Evolutionary conservation across 1,140 invertebrate genomes (phyloP), one percentile per base, ranked within the genome.

Genomic region (Geopemphigus sp.): DNA sequence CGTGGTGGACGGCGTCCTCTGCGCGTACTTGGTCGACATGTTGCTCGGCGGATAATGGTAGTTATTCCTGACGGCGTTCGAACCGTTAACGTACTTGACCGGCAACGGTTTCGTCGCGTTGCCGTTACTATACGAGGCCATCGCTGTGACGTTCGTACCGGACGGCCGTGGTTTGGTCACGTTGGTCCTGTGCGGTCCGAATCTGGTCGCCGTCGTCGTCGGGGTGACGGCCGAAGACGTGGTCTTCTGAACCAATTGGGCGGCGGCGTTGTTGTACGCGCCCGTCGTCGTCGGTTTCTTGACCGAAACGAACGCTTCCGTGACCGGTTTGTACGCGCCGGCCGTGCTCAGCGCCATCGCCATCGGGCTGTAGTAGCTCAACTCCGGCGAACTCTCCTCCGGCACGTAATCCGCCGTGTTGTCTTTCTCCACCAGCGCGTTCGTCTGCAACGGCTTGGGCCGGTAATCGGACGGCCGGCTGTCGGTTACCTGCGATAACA

Each of bases 401-500:
- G 74, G 74, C 61, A 63, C 3, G 19, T 78, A 78, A 63, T 78
- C 74, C 61, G 57, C 57, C 1, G 74, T 61, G 22, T 61, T 78
- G 19, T 78, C 74, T 19, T 78, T 78, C 19, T 78, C 74, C 22
- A 78, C 10, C 19, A 78, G 26, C 61, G 59, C 15, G 26, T 78
- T 78, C 14, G 66, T 59, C 22, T 47, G 80, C 50, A 73, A 72
- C 6, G 72, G 66, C 19, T 61, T 61, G 32, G 32, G 32, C 19
- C 59, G 66, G n/a, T n/a, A n/a, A 22, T 80, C 61, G 0, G 47
- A 72, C 0, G 76, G 70, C 12, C 66, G 76, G 76, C 81, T 84
- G 81, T 81, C 82, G 83, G 5, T 84, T 78, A 45, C 80, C 64
- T 82, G 81, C n/a, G 83, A 81, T 22, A 83, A 73, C 70, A 83